phyloP scores from a whole-genome alignment of 1,140 invertebrate species.

The Drosophila repleta region DNA sequence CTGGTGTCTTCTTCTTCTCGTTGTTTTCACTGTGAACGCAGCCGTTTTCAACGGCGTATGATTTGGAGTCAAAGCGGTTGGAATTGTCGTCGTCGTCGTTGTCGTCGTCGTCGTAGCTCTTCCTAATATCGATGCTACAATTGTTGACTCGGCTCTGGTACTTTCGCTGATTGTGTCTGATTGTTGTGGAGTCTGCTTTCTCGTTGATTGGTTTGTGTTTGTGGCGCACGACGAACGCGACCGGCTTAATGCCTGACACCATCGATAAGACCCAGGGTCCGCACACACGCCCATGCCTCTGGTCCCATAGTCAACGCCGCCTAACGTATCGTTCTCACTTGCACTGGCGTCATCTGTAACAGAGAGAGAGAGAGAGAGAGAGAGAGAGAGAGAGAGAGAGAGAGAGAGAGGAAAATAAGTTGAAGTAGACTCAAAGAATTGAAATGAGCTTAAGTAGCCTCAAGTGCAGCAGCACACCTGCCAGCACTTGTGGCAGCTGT shows the following conservation, averaged over 20 bases:
- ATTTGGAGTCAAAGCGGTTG: conserved; percentile 24
- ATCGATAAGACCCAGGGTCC: conserved; percentile 89
- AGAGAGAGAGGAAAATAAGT: too few relatives aligned
- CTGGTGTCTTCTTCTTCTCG: conserved; percentile 48
- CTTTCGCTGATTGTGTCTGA: conserved; percentile 48
- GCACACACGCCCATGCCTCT: conserved; percentile 92
- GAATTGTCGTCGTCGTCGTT: conserved; percentile 1
- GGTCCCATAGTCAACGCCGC: conserved; percentile 91
- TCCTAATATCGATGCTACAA: conserved; percentile 27
- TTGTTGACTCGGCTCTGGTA: conserved; percentile 35
- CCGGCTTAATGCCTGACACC: conserved; percentile 85
- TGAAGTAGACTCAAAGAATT: background rate
- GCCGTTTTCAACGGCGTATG: conserved; percentile 52
- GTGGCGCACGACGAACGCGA: conserved; percentile 76
- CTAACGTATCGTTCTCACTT: conserved; percentile 88
- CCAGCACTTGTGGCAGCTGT: conserved; percentile 65
- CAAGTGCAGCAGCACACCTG: conserved; percentile 39
- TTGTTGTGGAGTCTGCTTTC: conserved; percentile 44
- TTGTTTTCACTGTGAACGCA: conserved; percentile 69
- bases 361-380: background rate
- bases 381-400: background rate
- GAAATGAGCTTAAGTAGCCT: conserved; percentile 8
- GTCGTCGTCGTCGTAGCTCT: conserved; percentile 40
- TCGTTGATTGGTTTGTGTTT: conserved; percentile 26
- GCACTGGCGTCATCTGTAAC: conserved; percentile 87